Evolutionary conservation across 2,797 vertebrate species (phyloP).

Genomic region (Phyllotis vaccarum): DNA sequence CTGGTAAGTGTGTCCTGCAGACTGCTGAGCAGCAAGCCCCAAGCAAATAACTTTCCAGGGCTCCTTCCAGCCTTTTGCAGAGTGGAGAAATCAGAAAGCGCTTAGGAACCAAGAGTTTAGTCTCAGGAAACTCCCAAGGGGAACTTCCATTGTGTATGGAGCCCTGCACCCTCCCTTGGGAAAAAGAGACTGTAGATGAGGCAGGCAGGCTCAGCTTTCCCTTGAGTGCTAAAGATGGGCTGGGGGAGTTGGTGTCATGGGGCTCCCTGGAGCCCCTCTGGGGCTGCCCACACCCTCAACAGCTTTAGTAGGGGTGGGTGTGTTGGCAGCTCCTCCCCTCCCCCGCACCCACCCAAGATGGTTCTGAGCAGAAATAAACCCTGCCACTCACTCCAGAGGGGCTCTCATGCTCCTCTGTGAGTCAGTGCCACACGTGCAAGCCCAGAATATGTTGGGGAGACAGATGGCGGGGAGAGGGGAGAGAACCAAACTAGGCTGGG

Average conservation of each 20-base stretch:
- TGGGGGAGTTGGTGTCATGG: slow-evolving; percentile 36
- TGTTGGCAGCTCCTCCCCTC: slow-evolving; percentile 38
- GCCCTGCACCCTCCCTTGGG: not conserved
- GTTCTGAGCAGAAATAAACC: slow-evolving; percentile 68
- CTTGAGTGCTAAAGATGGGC: slow-evolving; percentile 15
- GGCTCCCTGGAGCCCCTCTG: not conserved
- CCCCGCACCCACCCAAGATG: slow-evolving; percentile 52
- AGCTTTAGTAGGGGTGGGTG: slow-evolving; percentile 39
- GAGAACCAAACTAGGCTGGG: not conserved
- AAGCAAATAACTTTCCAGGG: not conserved
- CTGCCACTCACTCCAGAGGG: slow-evolving; percentile 60
- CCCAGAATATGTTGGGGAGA: slow-evolving; percentile 55
- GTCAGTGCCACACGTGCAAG: slow-evolving; percentile 51
- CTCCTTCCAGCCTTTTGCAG: not conserved
- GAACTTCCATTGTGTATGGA: not conserved
- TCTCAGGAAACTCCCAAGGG: not conserved
- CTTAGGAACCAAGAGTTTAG: slow-evolving; percentile 4
- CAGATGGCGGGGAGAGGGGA: slow-evolving; percentile 10
- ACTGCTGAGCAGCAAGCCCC: not conserved
- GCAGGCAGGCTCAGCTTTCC: not conserved
- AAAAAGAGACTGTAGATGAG: not conserved
- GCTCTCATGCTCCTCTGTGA: slow-evolving; percentile 47
- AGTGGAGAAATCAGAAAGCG: not conserved
- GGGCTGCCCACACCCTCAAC: slow-evolving; percentile 26
- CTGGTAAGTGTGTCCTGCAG: not conserved